Evolutionary conservation across 2,797 vertebrate genomes (phyloP).

Genomic region (Periophthalmus magnuspinnatus): DNA sequence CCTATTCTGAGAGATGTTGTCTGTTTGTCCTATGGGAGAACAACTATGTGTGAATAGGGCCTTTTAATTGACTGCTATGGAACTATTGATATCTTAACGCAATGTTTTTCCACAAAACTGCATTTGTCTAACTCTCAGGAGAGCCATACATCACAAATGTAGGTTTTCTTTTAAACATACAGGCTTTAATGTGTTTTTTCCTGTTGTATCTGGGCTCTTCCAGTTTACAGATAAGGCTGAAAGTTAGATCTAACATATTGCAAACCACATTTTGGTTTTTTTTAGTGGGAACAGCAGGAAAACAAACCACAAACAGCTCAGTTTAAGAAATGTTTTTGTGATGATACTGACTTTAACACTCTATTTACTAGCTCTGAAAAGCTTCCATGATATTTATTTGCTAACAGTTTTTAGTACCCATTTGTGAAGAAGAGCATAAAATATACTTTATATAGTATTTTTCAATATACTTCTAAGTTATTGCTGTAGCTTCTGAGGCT

Average conservation of each 20-base stretch:
- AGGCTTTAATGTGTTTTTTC: conserved; percentile 7
- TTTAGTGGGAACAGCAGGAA: not conserved
- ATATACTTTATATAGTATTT: too few relatives aligned
- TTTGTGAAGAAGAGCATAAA: not conserved
- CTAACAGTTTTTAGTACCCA: too few relatives aligned
- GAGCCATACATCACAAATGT: conserved; percentile 22
- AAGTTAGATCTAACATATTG: conserved; percentile 1
- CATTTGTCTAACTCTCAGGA: conserved; percentile 65
- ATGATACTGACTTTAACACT: not conserved
- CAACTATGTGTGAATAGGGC: conserved; percentile 60
- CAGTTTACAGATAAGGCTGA: not conserved
- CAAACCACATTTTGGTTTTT: not conserved
- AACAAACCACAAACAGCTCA: not conserved
- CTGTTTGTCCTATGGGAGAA: conserved; percentile 56
- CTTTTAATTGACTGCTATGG: conserved; percentile 87
- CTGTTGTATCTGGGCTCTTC: not conserved
- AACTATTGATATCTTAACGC: conserved; percentile 87
- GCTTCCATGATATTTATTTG: too few relatives aligned
- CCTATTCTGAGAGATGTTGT: conserved; percentile 53
- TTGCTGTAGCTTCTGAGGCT: too few relatives aligned
- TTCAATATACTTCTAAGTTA: too few relatives aligned
- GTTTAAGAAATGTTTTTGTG: not conserved
- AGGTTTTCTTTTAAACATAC: conserved; percentile 11
- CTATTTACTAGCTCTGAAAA: not conserved
- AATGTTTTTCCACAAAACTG: conserved; percentile 69